These are phyloP conservation scores for Clinocottus analis DNA, from an alignment of 2,113 vertebrate species.

Conservation along the genomic window DNA sequence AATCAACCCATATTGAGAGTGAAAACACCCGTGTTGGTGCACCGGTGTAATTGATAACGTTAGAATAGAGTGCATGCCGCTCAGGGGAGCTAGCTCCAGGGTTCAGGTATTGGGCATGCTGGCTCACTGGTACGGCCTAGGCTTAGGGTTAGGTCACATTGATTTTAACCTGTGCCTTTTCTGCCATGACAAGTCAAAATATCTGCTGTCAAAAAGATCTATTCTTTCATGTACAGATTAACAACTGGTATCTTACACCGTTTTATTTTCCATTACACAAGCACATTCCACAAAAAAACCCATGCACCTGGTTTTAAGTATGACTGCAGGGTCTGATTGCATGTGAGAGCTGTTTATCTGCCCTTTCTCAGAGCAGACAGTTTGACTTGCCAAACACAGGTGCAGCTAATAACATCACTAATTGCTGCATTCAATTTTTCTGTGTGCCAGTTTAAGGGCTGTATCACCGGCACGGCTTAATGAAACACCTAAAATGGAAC, in stretches of 20 bases:
- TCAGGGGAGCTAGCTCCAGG: not conserved
- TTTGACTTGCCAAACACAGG: slow-evolving; percentile 37
- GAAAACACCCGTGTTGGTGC: not conserved
- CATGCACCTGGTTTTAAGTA: slow-evolving; percentile 15
- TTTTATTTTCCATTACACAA: slow-evolving; percentile 32
- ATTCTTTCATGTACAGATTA: not conserved
- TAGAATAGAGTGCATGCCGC: not conserved
- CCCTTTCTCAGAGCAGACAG: slow-evolving; percentile 23
- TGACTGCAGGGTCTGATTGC: slow-evolving; percentile 25
- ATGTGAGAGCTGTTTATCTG: slow-evolving; percentile 30
- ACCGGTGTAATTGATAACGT: not conserved
- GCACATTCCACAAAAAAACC: slow-evolving; percentile 2
- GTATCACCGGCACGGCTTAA: slow-evolving; percentile 16
- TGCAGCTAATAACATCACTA: slow-evolving; percentile 44
- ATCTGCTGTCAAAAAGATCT: not conserved
- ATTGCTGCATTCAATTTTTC: slow-evolving; percentile 33
- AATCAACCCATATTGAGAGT: not conserved
- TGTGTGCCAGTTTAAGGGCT: not conserved
- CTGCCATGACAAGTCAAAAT: not conserved
- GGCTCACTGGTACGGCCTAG: not conserved
- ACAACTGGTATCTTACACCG: not conserved
- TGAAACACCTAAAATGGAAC: slow-evolving; percentile 13
- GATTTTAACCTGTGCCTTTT: not conserved
- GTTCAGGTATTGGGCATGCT: not conserved
- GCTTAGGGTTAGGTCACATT: not conserved